Percentiles rank a stretch among this genome's conserved stretches.
Evolutionary conservation across 2,113 vertebrate species (phyloP).

Genomic region (Sardina pilchardus): DNA sequence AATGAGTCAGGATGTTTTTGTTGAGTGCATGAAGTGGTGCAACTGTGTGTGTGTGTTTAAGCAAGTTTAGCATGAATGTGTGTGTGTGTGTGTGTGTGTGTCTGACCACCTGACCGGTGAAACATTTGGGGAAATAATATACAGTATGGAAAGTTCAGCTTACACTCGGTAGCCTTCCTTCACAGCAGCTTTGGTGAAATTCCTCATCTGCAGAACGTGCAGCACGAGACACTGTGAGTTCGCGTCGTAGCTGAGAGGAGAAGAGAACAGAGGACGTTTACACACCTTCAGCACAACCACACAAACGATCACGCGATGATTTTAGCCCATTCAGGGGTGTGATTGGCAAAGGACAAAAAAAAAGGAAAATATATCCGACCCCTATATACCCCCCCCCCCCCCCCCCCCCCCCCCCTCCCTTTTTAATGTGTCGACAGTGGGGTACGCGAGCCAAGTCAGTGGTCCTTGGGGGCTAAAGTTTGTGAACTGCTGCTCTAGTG

Average conservation of each 20-base stretch:
- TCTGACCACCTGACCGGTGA: background rate
- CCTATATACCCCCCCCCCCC: too few relatives aligned
- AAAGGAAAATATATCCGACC: too few relatives aligned
- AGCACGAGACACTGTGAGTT: slow-evolving; percentile 83
- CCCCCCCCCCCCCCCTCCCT: too few relatives aligned
- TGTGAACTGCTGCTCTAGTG: too few relatives aligned
- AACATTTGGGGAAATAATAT: background rate
- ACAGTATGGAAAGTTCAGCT: slow-evolving; percentile 52
- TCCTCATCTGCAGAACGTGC: slow-evolving; percentile 88
- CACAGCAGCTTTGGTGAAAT: slow-evolving; percentile 73
- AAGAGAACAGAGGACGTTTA: background rate
- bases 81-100: background rate
- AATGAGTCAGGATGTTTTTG: too few relatives aligned
- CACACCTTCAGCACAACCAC: background rate
- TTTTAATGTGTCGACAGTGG: too few relatives aligned
- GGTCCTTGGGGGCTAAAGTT: too few relatives aligned
- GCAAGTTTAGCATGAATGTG: background rate
- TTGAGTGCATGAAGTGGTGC: too few relatives aligned
- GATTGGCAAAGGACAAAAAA: too few relatives aligned
- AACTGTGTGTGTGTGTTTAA: too few relatives aligned
- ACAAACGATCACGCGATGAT: background rate
- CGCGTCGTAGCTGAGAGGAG: slow-evolving; percentile 78
- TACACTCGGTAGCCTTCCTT: slow-evolving; percentile 91
- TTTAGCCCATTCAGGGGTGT: too few relatives aligned
- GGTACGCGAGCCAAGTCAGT: too few relatives aligned